Evolutionary conservation across 2,113 vertebrate genomes (phyloP).

Genomic region (Dendrocopos noguchii): DNA sequence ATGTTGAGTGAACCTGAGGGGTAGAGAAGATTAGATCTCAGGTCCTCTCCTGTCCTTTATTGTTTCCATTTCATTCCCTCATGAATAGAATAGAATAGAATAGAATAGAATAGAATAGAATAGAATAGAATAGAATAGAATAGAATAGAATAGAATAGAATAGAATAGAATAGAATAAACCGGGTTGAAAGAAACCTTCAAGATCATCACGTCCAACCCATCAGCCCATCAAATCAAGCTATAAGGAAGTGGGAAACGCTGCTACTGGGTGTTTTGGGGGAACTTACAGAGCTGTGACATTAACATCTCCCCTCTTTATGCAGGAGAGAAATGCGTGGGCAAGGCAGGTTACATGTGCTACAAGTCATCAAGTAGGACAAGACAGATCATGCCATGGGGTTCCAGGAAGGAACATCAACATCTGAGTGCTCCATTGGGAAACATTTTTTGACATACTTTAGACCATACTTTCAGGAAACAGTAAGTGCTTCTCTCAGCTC

Average conservation of each 20-base stretch:
- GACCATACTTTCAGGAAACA: neutral
- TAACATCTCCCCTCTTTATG: neutral
- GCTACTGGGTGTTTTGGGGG: neutral
- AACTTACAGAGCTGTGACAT: neutral
- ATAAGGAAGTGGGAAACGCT: neutral
- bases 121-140: no score
- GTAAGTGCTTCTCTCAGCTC: neutral
- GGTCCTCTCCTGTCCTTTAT: neutral
- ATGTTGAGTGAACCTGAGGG: neutral
- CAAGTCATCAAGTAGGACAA: neutral
- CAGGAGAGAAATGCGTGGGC: neutral
- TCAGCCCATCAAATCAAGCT: no score
- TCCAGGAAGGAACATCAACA: neutral
- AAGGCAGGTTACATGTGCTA: neutral
- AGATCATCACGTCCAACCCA: no score
- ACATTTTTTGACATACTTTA: neutral
- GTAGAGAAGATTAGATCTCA: fast-evolving
- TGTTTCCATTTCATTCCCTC: neutral
- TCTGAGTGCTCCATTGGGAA: neutral
- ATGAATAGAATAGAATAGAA: no score
- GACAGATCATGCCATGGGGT: neutral
- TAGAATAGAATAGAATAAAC: no score
- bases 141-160: no score
- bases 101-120: no score
- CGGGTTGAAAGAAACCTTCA: no score